Evolutionary conservation across 2,797 vertebrate genomes (phyloP), one percentile per base, ranked within the genome.

Genomic region (Sandelia bainsii): DNA sequence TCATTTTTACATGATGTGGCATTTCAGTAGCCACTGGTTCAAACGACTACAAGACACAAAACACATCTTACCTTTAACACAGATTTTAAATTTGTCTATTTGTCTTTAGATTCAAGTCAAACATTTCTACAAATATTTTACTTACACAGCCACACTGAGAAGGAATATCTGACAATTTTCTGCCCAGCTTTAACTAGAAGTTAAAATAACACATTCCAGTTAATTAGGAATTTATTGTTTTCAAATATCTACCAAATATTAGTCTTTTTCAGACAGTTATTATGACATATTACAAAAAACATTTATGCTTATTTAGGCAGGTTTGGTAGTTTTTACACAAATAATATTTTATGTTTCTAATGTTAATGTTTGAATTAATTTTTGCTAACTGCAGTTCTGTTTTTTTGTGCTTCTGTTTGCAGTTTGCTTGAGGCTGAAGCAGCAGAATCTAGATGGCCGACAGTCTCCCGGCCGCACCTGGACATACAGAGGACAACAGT

Each of bases 391-490:
- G 0, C 9, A 0, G 5, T 27, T 25, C 46, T 22, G 46, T 63
- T 44, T 12, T 56, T n/a, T 14, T 61, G n/a, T 74, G 19, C n/a
- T 0, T 52, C 22, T 63, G 10, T 66, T 48, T 51, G 20, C 82
- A 93, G 92, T 82, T 27, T 94, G 92, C 42, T 1, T 20, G 12
- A 87, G 37, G 39, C 50, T 81, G 72, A 81, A 5, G 44, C 14
- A 56, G 57, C 69, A 75, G 46, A 63, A 22, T 3, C 44, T 67
- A 63, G 53, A 73, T 65, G 72, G 57, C 70, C 76, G 7, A 23
- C 64, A 0, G 0, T 25, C 14, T 1, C 1, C 5, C n/a, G 11
- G 44, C 10, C 34, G 3, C 8, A 11, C 10, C 16, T 39, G 1
- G 8, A n/a, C 7, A 0, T 0, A 62, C 77, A 53, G 60, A 51